These are phyloP conservation scores for Astreopora myriophthalma DNA, from an alignment of 64 coral and sea anemone genomes.

Conservation along the genomic window DNA sequence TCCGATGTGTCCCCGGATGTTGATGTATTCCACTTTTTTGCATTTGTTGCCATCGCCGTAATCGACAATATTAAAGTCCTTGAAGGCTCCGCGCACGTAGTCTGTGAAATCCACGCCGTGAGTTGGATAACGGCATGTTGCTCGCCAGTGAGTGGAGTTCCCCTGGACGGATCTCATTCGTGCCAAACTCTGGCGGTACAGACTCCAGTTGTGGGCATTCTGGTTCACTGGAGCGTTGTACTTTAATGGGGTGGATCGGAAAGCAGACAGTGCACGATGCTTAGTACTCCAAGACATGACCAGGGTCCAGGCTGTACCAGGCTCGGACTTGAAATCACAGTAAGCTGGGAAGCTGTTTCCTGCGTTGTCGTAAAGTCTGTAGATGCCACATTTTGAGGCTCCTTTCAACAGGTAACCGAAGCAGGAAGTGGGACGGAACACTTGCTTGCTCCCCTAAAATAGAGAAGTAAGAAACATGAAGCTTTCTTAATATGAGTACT, in stretches of 20 bases:
- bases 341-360: conserved; percentile 8
- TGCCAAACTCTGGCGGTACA: background rate
- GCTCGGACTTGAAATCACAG: conserved; percentile 50
- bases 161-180: conserved; percentile 13
- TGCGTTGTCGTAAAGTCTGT: conserved; percentile 19
- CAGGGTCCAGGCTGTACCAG: conserved; percentile 39
- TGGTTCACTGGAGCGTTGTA: conserved; percentile 44
- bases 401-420: background rate
- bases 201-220: conserved; percentile 30
- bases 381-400: background rate
- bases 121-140: conserved; percentile 31
- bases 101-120: conserved; percentile 30
- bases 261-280: background rate
- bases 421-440: too few relatives aligned
- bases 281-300: background rate
- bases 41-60: background rate
- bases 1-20: conserved; percentile 10
- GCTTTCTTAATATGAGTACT: too few relatives aligned
- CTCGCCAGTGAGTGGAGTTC: conserved; percentile 42
- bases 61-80: conserved; percentile 15
- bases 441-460: too few relatives aligned
- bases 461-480: too few relatives aligned
- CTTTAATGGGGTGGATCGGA: background rate
- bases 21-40: conserved; percentile 39
- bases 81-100: conserved; percentile 48